Base-by-base conservation (phyloP, 23 tunicate species). In the Aplidium turbinatum region DNA sequence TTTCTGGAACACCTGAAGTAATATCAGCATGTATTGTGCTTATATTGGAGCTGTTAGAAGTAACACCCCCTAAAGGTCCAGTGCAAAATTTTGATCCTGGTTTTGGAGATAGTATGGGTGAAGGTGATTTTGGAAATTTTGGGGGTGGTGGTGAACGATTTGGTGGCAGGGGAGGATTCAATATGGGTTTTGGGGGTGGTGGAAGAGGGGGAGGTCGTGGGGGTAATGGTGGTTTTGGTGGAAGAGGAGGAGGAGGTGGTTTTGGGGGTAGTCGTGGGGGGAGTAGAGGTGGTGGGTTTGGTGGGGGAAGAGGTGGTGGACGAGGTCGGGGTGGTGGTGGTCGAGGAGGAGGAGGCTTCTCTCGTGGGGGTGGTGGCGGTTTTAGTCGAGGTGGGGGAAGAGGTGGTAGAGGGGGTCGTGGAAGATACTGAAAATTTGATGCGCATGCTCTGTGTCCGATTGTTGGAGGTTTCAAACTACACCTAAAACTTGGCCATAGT, bases 31-130 rank as follows among this genome's bases (percentile, higher is more conserved):
- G 99, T 58, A 58, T 94, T 23, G 87, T 85, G 30, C 68, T 78
- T 57, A 87, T 94, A 30, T 47, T 87, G 52, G 96, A 94, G 29
- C 62, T 94, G 13, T 58, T 94, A 33, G 90, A 87, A 32, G 58
- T 26, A n/a, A 73, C 80, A 0, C 97, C 97, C 28, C 97, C 97
- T 6, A 83, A 72, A 42, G 97, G 97, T 23, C 85, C 81, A 32
- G 66, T 83, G 4, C 65, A 82, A 28, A 90, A 90, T 34, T 90
- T 47, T 58, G 82, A 83, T 34, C 97, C 97, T 24, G 80, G 47
- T 33, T 28, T 24, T 26, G 34, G n/a, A n/a, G 47, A 36, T 42
- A 42, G 32, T 3, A 73, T 25, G 4, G 53, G 42, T 67, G 75
- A 61, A 3, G 55, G 19, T 57, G 82, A 71, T 32, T 61, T 70